phyloP scores from a whole-genome alignment of 2,888 invertebrate genomes.

The Chrysopilus asiliformis region DNA sequence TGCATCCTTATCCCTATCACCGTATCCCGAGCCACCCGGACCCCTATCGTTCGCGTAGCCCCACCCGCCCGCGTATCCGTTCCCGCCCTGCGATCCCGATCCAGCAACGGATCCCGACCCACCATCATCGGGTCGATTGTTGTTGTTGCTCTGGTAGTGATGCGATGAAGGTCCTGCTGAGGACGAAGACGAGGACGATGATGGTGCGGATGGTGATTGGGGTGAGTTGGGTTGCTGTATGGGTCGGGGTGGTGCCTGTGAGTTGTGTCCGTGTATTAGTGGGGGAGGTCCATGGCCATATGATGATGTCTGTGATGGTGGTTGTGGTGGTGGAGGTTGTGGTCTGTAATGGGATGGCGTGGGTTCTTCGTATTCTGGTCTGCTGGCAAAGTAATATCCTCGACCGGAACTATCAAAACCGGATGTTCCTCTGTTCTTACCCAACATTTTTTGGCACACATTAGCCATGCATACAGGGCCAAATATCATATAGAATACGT shows the following conservation, averaged over 20 bases:
- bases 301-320: slow-evolving; percentile 6
- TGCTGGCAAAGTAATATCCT: slow-evolving; percentile 48
- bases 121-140: slow-evolving; percentile 10
- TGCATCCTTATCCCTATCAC: slow-evolving; percentile 20
- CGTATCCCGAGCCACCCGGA: slow-evolving; percentile 5
- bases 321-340: slow-evolving; percentile 9
- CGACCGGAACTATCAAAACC: slow-evolving; percentile 49
- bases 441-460: too few relatives aligned
- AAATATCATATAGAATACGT: slow-evolving; percentile 2
- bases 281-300: background rate
- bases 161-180: slow-evolving; percentile 15
- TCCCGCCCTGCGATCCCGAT: slow-evolving; percentile 14
- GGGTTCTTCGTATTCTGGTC: slow-evolving; percentile 28
- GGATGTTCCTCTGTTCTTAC: slow-evolving; percentile 40
- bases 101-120: slow-evolving; percentile 10
- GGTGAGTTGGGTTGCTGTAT: slow-evolving; percentile 10
- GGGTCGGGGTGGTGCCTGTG: slow-evolving; percentile 9
- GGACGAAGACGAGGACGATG: slow-evolving; percentile 13
- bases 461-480: too few relatives aligned
- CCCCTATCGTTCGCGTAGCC: slow-evolving; percentile 19
- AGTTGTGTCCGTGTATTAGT: slow-evolving; percentile 1
- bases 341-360: slow-evolving; percentile 12
- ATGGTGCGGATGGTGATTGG: slow-evolving; percentile 13
- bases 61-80: slow-evolving; percentile 18
- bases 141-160: background rate